Percentiles rank a stretch among this genome's conserved stretches.
Conservation (phyloP, 2,113 vertebrate genomes). For the Dipodomys merriami region DNA sequence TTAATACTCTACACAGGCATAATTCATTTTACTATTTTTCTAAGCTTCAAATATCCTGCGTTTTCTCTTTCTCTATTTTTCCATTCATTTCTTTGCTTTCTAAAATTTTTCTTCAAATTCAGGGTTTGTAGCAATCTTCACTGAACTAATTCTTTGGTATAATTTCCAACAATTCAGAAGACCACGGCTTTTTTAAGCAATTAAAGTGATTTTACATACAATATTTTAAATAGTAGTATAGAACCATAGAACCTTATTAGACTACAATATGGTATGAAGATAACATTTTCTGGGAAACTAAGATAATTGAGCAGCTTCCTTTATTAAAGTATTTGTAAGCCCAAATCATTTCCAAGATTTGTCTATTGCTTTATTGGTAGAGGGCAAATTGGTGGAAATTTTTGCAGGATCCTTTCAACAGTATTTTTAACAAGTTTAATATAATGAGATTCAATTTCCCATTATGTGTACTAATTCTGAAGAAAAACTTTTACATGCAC, state of each 20-base stretch:
- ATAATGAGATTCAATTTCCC: not conserved
- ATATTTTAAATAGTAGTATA: not conserved
- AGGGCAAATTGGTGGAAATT: not conserved
- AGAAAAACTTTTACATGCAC: too few species aligned
- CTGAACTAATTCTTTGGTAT: not conserved
- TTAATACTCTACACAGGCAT: not conserved
- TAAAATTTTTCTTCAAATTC: not conserved
- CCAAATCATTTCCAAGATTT: not conserved
- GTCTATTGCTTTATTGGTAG: not conserved
- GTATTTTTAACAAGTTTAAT: not conserved
- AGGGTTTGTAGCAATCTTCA: not conserved
- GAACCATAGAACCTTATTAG: not conserved
- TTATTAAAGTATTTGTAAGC: too few species aligned
- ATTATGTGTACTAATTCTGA: not conserved
- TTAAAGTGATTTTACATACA: too few species aligned
- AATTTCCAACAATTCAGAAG: not conserved
- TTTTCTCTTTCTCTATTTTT: too few species aligned
- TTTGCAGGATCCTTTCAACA: not conserved
- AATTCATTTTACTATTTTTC: not conserved
- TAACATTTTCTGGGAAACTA: not conserved
- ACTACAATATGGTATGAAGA: not conserved
- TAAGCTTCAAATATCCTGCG: not conserved
- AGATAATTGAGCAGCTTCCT: not conserved
- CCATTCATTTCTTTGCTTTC: not conserved
- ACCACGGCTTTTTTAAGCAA: too few species aligned